Base-by-base conservation (phyloP, 2,888 invertebrate genomes). In the Aphrophora alni region DNA sequence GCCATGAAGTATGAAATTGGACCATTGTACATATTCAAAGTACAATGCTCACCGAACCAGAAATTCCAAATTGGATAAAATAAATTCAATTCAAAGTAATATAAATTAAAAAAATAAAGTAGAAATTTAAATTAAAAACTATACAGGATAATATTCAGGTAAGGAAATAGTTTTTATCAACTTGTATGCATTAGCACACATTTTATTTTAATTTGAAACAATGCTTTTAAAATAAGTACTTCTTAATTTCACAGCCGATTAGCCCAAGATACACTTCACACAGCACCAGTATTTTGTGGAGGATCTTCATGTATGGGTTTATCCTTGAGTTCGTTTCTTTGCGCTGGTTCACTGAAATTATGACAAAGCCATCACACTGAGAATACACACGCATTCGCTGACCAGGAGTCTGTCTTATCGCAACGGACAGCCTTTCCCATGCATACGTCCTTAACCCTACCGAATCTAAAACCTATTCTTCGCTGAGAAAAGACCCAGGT, bases 401-500 rank as follows among this genome's bases (percentile, higher is more conserved):
- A 88, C 89, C 89, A 88, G 88, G 88, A 89, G 89, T 88, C 89
- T 89, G 89, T 89, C 89, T 87, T 87, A 87, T 85, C 85, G 89
- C 89, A 89, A 88, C 88, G 89, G 89, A 87, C 88, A 89, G 88
- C 88, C 85, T 80, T 78, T 82, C 81, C 78, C 81, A 81, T 81
- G 83, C 81, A 82, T 80, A 81, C 79, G 80, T 75, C 59, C 59
- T 59, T 59, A 59, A 59, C 21, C n/a, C 59, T 59, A 59, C 59
- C 59, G 59, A 59, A 21, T 59, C 21, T 59, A 59, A 59, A 70
- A 73, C 21, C 73, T 38, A 44, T 21, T 21, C 5, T 59, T 21
- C 59, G 59, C 59, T 59, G 59, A 59, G 59, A 59, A 59, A 59
- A 44, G 21, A 59, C 59, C 59, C 59, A 59, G 28, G 71, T 71